Evolutionary conservation across 2,113 vertebrate species (phyloP).

Genomic region (Diphyllodes magnificus): DNA sequence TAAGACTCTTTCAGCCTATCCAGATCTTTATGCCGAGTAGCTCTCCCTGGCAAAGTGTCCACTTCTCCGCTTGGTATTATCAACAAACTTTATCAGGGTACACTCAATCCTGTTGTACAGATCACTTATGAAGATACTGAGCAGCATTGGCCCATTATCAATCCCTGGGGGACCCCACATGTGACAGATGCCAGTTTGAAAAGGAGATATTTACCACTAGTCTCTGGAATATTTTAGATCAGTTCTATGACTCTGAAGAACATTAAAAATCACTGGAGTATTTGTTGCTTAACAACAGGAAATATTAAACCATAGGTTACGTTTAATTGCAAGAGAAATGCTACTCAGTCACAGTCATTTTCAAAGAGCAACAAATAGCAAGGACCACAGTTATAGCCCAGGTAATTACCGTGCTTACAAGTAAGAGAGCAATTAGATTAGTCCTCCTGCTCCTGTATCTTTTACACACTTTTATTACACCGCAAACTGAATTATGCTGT

Average conservation of each 20-base stretch:
- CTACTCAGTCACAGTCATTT: not conserved
- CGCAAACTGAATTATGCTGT: not conserved
- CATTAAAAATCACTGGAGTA: not conserved
- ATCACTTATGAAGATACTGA: not conserved
- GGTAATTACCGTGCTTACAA: slow-evolving; percentile 14
- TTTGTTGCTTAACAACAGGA: not conserved
- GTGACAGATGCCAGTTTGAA: not conserved
- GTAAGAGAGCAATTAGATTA: not conserved
- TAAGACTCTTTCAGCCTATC: not conserved
- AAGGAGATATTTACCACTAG: not conserved
- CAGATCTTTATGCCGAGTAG: not conserved
- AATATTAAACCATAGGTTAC: not conserved
- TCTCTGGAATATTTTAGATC: not conserved
- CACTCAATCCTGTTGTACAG: not conserved
- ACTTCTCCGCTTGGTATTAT: not conserved
- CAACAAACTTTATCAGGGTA: not conserved
- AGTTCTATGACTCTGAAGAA: not conserved
- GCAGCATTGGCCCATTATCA: not conserved
- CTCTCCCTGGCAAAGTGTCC: not conserved
- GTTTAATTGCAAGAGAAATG: not conserved
- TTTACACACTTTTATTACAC: not conserved
- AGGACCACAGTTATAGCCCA: slow-evolving; percentile 14
- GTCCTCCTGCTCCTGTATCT: not conserved
- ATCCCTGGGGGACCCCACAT: accelerated
- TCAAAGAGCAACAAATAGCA: slow-evolving; percentile 6